These are phyloP conservation scores for Bufo bufo DNA, from an alignment of 2,113 vertebrate species.

Conservation along the genomic window DNA sequence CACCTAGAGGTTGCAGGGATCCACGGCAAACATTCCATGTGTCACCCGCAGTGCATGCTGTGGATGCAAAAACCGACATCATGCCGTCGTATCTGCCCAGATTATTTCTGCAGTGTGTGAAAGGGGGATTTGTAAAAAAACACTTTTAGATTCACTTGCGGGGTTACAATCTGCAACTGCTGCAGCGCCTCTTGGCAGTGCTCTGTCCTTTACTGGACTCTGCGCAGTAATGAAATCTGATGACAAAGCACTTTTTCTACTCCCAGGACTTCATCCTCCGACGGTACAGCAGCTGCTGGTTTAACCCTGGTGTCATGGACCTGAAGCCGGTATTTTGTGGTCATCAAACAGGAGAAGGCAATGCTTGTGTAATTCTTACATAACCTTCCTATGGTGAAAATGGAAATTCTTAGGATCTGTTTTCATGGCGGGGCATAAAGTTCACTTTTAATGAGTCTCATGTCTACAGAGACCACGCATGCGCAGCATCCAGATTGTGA, in stretches of 20 bases:
- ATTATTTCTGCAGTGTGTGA: too few relatives aligned
- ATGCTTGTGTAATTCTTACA: not conserved
- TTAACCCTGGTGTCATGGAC: conserved; percentile 7
- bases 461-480: not conserved
- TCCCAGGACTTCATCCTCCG: not conserved
- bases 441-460: not conserved
- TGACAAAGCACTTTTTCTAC: conserved; percentile 9
- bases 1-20: too few relatives aligned
- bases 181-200: not conserved
- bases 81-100: too few relatives aligned
- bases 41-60: too few relatives aligned
- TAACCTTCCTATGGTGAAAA: not conserved
- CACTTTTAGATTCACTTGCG: too few relatives aligned
- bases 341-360: not conserved
- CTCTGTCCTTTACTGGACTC: conserved; percentile 12
- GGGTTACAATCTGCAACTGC: too few relatives aligned
- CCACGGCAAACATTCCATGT: too few relatives aligned
- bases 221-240: not conserved
- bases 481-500: too few relatives aligned
- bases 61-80: too few relatives aligned
- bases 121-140: not conserved
- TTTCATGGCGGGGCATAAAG: not conserved
- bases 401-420: not conserved
- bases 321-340: not conserved
- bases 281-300: conserved; percentile 1